These are phyloP conservation scores for Tenebrosternarchus preto DNA, from an alignment of 2,113 vertebrate species.

Conservation along the genomic window DNA sequence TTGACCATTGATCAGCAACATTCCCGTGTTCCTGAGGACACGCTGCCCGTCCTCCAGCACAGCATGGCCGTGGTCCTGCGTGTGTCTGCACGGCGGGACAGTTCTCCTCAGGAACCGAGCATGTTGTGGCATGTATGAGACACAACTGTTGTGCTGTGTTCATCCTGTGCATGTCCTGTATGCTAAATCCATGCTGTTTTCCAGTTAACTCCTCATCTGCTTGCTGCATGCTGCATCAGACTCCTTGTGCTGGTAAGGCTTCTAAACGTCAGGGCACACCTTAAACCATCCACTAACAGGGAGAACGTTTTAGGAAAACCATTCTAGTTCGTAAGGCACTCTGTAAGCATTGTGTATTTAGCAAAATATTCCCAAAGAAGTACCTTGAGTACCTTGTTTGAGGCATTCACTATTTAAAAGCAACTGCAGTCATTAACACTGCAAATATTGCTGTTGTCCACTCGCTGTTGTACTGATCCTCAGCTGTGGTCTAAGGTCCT, in stretches of 20 bases:
- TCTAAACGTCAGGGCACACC: constrained; percentile 33
- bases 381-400: too few species aligned
- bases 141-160: constrained; percentile 48
- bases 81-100: not conserved
- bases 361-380: too few species aligned
- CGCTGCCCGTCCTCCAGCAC: not conserved
- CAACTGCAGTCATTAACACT: too few species aligned
- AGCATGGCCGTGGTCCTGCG: not conserved
- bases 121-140: constrained; percentile 46
- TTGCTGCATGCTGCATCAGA: constrained; percentile 96
- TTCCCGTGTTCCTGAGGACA: constrained; percentile 56
- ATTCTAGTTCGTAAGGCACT: not conserved
- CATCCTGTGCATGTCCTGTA: constrained; percentile 69
- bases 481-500: too few species aligned
- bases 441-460: too few species aligned
- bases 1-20: constrained; percentile 27
- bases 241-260: constrained; percentile 87
- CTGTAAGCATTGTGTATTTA: too few species aligned
- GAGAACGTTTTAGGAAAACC: constrained; percentile 13
- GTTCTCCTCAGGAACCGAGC: constrained; percentile 52
- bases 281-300: not conserved
- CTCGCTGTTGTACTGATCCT: too few species aligned
- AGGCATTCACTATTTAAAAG: too few species aligned
- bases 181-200: constrained; percentile 89
- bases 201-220: constrained; percentile 93